Evolutionary conservation across 2,113 vertebrate genomes (phyloP).

Genomic region (Paradoxurus hermaphroditus): DNA sequence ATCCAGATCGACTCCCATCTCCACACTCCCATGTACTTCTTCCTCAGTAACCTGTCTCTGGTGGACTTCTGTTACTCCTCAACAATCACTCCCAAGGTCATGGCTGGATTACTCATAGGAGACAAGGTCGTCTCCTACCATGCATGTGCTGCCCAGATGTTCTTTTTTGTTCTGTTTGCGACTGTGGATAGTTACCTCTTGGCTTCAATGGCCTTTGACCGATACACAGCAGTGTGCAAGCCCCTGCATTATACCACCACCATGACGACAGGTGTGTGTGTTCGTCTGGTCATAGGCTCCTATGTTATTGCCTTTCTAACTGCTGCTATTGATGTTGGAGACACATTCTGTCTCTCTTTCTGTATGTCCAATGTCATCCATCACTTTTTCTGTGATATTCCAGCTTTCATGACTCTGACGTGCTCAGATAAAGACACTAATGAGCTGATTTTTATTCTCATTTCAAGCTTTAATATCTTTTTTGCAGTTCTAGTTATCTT

Average conservation of each 20-base stretch:
- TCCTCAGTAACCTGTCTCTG: no score
- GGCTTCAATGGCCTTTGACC: neutral
- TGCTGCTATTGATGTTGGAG: neutral
- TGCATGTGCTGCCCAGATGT: no score
- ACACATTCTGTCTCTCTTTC: neutral
- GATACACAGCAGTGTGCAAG: neutral
- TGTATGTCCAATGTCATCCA: neutral
- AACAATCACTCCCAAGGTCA: no score
- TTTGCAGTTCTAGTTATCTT: neutral
- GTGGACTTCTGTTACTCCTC: no score
- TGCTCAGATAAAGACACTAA: neutral
- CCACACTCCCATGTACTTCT: no score
- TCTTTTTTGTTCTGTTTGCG: neutral
- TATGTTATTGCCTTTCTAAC: neutral
- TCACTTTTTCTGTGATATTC: slow-evolving; percentile 52
- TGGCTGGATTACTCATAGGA: no score
- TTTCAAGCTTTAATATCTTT: neutral
- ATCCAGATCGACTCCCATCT: no score
- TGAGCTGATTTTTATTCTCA: neutral
- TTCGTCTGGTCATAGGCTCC: neutral
- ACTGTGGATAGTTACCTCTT: neutral
- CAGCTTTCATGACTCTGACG: neutral
- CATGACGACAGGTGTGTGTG: neutral
- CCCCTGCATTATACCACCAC: neutral
- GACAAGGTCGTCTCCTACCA: no score